Evolutionary conservation across 1,140 invertebrate species (phyloP).

Genomic region (Pantala flavescens): DNA sequence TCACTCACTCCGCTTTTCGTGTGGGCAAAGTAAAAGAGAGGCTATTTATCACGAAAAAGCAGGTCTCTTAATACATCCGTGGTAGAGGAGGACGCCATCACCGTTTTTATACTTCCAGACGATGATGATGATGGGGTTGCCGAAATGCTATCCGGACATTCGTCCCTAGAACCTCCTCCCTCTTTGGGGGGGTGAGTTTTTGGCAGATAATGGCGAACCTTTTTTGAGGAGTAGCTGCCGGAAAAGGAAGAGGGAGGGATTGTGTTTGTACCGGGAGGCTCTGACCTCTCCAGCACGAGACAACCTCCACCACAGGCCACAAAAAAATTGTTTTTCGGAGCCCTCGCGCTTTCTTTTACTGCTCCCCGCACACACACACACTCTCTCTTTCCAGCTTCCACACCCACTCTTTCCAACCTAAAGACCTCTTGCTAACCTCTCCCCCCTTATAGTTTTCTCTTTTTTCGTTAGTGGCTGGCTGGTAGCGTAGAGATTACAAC

Average conservation of each 20-base stretch:
- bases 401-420: not conserved
- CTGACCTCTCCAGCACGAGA: not conserved
- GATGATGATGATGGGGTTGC: no score
- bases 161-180: not conserved
- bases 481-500: no score
- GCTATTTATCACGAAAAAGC: no score
- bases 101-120: no score
- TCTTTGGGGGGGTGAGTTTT: not conserved
- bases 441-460: not conserved
- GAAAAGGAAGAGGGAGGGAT: not conserved
- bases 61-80: no score
- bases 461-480: no score
- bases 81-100: no score
- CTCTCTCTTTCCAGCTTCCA: not conserved
- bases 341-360: not conserved
- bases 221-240: not conserved
- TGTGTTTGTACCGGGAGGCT: not conserved
- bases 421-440: not conserved
- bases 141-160: not conserved
- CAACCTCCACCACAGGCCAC: not conserved
- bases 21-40: no score
- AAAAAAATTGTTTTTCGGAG: slow-evolving; percentile 5
- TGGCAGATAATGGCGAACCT: not conserved
- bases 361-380: not conserved
- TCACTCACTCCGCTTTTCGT: no score